A percentile compares a stretch with the other conserved stretches of the same genome.
These are phyloP conservation scores for Rachycentron canadum DNA, from an alignment of 2,797 vertebrate genomes.

Conservation along the genomic window DNA sequence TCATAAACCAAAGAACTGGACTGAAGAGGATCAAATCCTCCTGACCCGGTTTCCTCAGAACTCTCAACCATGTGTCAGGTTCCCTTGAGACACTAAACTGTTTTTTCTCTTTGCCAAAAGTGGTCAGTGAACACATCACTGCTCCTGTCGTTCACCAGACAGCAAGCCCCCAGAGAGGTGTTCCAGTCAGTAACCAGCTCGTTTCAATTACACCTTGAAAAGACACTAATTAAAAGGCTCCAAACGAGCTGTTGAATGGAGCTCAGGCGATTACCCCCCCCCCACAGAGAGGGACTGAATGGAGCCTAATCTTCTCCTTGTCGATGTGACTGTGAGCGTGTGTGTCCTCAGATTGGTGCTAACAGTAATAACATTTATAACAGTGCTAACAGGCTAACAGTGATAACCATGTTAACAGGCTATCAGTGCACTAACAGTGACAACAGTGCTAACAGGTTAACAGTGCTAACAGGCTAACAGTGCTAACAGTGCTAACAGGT, in stretches of 20 bases:
- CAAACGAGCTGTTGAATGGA: slow-evolving; percentile 88
- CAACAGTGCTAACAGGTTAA: too few species aligned
- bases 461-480: too few species aligned
- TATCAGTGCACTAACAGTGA: too few species aligned
- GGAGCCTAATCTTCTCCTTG: slow-evolving; percentile 86
- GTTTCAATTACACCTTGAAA: slow-evolving; percentile 91
- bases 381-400: too few species aligned
- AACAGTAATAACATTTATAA: too few species aligned
- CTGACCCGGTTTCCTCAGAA: too few species aligned
- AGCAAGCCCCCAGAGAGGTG: not conserved
- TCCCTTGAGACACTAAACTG: not conserved
- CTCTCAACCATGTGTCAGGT: not conserved
- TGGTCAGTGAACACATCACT: not conserved
- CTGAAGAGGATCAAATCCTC: too few species aligned
- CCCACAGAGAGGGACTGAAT: slow-evolving; percentile 82
- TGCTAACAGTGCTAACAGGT: too few species aligned
- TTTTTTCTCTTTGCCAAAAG: not conserved
- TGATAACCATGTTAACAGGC: too few species aligned
- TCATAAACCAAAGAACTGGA: not conserved
- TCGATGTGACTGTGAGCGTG: slow-evolving; percentile 88
- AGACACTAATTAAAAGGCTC: slow-evolving; percentile 90
- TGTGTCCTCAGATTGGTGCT: slow-evolving; percentile 83
- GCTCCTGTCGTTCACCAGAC: not conserved
- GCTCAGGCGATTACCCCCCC: slow-evolving; percentile 92
- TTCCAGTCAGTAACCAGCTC: slow-evolving; percentile 87